Percentiles rank a stretch among this genome's conserved stretches.
phyloP scores from a whole-genome alignment of 2,113 vertebrate genomes.

The Rattus rattus region DNA sequence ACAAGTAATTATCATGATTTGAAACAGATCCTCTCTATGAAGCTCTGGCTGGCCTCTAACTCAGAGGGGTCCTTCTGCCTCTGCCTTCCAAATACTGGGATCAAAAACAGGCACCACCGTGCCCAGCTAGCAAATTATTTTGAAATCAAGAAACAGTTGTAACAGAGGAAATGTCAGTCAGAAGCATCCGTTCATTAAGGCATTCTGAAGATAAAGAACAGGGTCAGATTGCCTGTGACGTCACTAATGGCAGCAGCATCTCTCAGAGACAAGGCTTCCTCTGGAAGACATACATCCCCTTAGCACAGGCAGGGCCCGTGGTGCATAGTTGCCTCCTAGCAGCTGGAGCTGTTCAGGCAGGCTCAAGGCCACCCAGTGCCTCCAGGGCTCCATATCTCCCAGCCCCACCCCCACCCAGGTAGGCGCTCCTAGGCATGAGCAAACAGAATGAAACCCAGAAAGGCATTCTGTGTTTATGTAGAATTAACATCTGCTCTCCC shows the following conservation, averaged over 20 bases:
- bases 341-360: neutral
- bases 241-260: neutral
- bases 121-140: neutral
- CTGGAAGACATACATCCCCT: neutral
- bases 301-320: neutral
- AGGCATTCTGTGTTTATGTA: conserved; percentile 61
- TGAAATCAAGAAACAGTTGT: neutral
- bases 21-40: neutral
- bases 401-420: neutral
- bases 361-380: neutral
- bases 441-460: conserved; percentile 61
- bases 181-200: conserved; percentile 5
- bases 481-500: conserved; percentile 16
- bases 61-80: neutral
- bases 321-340: neutral
- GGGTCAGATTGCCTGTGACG: neutral
- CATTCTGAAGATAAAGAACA: conserved; percentile 7
- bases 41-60: neutral
- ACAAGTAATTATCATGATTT: neutral
- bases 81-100: neutral
- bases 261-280: neutral
- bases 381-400: neutral
- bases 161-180: neutral
- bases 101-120: neutral
- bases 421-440: neutral